These are phyloP conservation scores for Vannuccia rotundouncinata DNA, from an alignment of 2,888 invertebrate genomes.

Conservation along the genomic window DNA sequence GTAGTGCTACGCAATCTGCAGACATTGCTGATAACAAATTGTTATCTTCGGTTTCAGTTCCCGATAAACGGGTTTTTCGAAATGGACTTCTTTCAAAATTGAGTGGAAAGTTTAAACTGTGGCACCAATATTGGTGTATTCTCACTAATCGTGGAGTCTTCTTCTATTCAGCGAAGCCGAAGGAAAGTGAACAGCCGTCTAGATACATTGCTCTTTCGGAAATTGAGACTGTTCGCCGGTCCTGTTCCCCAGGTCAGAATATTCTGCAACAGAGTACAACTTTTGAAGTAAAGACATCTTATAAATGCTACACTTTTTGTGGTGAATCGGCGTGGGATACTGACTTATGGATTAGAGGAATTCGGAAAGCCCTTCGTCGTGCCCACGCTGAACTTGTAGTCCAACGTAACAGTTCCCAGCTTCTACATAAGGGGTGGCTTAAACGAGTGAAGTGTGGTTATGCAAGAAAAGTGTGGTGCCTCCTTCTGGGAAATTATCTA, in stretches of 20 bases:
- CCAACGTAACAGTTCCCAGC: constrained; percentile 8
- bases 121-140: constrained; percentile 39
- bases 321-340: constrained; percentile 29
- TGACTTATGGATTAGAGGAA: constrained; percentile 32
- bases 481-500: constrained; percentile 35
- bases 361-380: constrained; percentile 29
- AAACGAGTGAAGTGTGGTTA: constrained; percentile 39
- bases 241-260: neutral
- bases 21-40: neutral
- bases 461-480: constrained; percentile 37
- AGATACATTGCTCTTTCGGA: constrained; percentile 34
- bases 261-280: neutral
- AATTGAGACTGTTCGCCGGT: neutral
- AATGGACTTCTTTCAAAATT: constrained; percentile 32
- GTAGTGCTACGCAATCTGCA: constrained; percentile 22
- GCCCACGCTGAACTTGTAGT: constrained; percentile 36
- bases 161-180: constrained; percentile 36
- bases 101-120: constrained; percentile 39
- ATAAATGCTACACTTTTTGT: neutral
- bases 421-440: constrained; percentile 39
- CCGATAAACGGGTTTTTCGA: constrained; percentile 29
- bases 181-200: constrained; percentile 31
- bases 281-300: neutral
- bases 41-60: neutral
- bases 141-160: constrained; percentile 38